Evolutionary conservation across 2,888 invertebrate species (phyloP).

Genomic region (Gasteruption jaculator): DNA sequence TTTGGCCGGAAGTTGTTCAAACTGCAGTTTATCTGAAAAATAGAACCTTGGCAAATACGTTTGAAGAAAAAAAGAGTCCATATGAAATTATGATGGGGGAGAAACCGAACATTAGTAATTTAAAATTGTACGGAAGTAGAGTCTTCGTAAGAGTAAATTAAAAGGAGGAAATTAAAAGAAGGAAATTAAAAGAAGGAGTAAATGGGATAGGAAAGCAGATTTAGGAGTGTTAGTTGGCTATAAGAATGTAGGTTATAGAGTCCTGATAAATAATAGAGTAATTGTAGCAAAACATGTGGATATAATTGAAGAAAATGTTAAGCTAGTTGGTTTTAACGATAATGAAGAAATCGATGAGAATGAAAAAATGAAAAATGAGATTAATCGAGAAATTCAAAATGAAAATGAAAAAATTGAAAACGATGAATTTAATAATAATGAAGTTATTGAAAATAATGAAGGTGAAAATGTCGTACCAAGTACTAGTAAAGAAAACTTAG

Average conservation of each 20-base stretch:
- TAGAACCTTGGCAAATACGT: constrained; percentile 13
- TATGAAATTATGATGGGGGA: constrained; percentile 12
- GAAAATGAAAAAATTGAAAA: background rate
- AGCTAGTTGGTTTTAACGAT: constrained; percentile 4
- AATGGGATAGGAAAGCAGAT: constrained; percentile 13
- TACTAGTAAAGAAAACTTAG: background rate
- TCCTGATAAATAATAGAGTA: constrained; percentile 11
- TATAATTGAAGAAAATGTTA: constrained; percentile 9
- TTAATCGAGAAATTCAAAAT: background rate
- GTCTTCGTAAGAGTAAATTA: constrained; percentile 12
- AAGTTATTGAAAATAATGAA: no score
- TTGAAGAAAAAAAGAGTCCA: no score
- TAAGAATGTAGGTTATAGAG: constrained; percentile 10
- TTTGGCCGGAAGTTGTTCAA: constrained; percentile 13
- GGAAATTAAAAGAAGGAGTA: constrained; percentile 6
- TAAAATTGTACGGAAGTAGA: constrained; percentile 11
- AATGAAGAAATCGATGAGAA: background rate
- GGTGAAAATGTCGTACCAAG: no score
- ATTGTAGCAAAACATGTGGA: constrained; percentile 11
- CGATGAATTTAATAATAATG: no score
- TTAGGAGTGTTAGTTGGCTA: constrained; percentile 12
- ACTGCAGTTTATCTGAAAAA: constrained; percentile 16
- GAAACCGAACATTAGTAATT: constrained; percentile 8
- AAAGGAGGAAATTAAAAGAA: no score
- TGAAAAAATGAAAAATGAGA: background rate